A percentile compares a stretch with the other conserved stretches of the same genome.
Evolutionary conservation across 2,113 vertebrate genomes (phyloP).

Genomic region (Myrmecobius fasciatus): DNA sequence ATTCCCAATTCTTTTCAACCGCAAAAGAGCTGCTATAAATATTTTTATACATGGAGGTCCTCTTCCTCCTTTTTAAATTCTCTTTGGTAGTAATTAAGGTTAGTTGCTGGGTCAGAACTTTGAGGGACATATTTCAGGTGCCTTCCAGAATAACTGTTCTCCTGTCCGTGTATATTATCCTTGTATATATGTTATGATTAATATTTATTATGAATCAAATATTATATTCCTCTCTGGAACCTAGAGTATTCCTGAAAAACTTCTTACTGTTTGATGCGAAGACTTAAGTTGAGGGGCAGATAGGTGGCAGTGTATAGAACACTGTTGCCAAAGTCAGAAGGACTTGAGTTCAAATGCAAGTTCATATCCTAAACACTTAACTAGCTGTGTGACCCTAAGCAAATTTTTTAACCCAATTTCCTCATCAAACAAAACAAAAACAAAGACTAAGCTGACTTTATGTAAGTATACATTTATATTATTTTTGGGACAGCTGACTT

Average conservation of each 20-base stretch:
- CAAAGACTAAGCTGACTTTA: constrained; percentile 32
- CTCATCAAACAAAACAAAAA: no score
- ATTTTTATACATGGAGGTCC: not conserved
- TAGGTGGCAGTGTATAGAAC: no score
- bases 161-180: not conserved
- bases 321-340: no score
- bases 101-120: not conserved
- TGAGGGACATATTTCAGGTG: not conserved
- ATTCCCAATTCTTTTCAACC: not conserved
- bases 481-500: not conserved
- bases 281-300: not conserved
- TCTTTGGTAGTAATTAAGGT: not conserved
- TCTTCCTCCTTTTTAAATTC: not conserved
- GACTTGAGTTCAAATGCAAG: no score
- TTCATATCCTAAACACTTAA: no score
- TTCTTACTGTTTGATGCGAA: constrained; percentile 28
- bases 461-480: constrained; percentile 41
- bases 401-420: no score
- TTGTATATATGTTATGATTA: not conserved
- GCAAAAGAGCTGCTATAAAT: not conserved
- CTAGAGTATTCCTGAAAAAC: constrained; percentile 50
- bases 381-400: no score
- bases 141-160: not conserved
- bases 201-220: not conserved
- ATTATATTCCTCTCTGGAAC: not conserved